Percentiles rank a stretch among this genome's conserved stretches.
These are phyloP conservation scores for Ladona fulva DNA, from an alignment of 1,140 invertebrate genomes.

Conservation along the genomic window DNA sequence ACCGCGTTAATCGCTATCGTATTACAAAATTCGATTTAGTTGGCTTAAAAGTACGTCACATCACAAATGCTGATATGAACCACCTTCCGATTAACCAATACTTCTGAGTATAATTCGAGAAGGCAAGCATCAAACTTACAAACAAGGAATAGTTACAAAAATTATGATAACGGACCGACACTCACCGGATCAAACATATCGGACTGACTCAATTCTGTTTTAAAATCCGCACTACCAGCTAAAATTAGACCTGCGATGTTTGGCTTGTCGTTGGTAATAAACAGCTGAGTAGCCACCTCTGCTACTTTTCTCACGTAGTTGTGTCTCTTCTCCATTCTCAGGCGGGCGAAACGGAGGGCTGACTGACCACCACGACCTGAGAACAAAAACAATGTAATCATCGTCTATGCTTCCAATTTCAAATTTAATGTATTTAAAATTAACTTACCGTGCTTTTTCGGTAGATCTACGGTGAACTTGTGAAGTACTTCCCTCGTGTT, in stretches of 20 bases:
- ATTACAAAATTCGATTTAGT: too few species aligned
- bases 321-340: slow-evolving; percentile 99
- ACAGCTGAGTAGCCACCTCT: slow-evolving; percentile 94
- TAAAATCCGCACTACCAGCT: slow-evolving; percentile 98
- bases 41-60: too few species aligned
- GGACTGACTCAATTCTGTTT: slow-evolving; percentile 98
- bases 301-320: slow-evolving; percentile 99
- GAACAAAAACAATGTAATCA: slow-evolving; percentile 25
- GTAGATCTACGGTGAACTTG: slow-evolving; percentile 98
- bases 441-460: slow-evolving; percentile 91
- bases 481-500: slow-evolving; percentile 90
- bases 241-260: slow-evolving; percentile 96
- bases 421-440: not conserved
- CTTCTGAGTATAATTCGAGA: not conserved
- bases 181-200: slow-evolving; percentile 99
- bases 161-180: slow-evolving; percentile 24
- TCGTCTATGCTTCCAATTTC: not conserved
- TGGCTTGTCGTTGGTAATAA: slow-evolving; percentile 95
- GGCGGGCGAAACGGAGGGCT: slow-evolving; percentile 95
- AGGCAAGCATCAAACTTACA: not conserved
- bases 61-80: not conserved
- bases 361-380: slow-evolving; percentile 95
- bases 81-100: too few species aligned
- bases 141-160: not conserved
- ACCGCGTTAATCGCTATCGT: not conserved